phyloP scores from a whole-genome alignment of 2,888 invertebrate genomes.

The Tortricodes alternella region DNA sequence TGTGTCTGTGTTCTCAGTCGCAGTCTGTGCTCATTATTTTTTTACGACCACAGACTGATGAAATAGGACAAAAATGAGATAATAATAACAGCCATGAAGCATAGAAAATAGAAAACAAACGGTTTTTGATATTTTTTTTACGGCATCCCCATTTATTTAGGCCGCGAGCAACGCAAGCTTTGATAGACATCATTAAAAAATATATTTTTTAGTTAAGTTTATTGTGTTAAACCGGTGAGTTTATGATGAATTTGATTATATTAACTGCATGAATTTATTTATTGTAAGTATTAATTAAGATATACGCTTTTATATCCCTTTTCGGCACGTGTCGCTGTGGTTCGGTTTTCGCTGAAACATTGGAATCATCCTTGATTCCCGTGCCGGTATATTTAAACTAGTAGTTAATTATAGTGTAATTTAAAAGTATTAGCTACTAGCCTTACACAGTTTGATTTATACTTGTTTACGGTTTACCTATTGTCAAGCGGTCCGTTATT shows the following conservation, averaged over 20 bases:
- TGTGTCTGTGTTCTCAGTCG: background rate
- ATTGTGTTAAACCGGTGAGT: conserved; percentile 27
- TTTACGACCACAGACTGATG: conserved; percentile 28
- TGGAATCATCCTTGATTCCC: background rate
- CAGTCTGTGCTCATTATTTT: conserved; percentile 25
- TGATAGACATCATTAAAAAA: conserved; percentile 23
- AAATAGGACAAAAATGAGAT: conserved; percentile 30
- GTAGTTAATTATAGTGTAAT: background rate
- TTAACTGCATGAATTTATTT: background rate
- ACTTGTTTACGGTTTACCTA: too few species aligned
- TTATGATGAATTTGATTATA: background rate
- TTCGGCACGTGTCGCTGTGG: conserved; percentile 38
- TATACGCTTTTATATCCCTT: conserved; percentile 6
- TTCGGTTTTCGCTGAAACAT: conserved; percentile 11
- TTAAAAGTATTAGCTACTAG: background rate
- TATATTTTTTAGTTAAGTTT: conserved; percentile 31
- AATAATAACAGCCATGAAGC: conserved; percentile 32
- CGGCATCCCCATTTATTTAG: conserved; percentile 47
- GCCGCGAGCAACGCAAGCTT: conserved; percentile 33
- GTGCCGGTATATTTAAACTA: background rate
- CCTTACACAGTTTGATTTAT: too few species aligned
- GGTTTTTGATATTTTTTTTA: conserved; percentile 47
- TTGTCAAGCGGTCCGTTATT: too few species aligned
- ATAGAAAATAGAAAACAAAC: conserved; percentile 43
- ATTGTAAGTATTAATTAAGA: background rate